Evolutionary conservation across 2,888 invertebrate species (phyloP).

Genomic region (Spilarctia lutea): DNA sequence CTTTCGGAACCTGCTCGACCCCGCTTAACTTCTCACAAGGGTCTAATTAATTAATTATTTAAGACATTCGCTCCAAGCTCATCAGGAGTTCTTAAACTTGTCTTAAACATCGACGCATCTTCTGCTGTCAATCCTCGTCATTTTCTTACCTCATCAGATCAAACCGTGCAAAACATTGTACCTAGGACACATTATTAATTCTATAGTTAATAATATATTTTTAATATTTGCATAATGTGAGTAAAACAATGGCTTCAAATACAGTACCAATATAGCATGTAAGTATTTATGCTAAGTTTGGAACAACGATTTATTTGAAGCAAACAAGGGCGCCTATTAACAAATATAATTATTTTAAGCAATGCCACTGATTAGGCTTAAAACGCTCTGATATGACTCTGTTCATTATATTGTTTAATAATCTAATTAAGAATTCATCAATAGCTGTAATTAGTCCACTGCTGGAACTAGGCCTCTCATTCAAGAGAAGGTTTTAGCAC

Average conservation of each 20-base stretch:
- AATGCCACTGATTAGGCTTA: slow-evolving; percentile 36
- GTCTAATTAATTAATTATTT: no score
- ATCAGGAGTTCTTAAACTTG: not conserved
- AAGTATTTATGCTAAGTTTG: slow-evolving; percentile 8
- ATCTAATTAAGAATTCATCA: not conserved
- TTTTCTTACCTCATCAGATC: no score
- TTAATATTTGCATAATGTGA: slow-evolving; percentile 36
- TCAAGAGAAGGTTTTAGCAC: no score
- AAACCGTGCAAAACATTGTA: not conserved
- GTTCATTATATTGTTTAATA: not conserved
- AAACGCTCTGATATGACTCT: slow-evolving; percentile 31
- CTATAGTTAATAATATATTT: slow-evolving; percentile 24
- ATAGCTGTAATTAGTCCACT: no score
- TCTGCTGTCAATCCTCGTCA: no score
- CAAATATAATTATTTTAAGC: slow-evolving; percentile 39
- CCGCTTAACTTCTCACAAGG: no score
- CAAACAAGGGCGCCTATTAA: slow-evolving; percentile 12
- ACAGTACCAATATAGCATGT: slow-evolving; percentile 6
- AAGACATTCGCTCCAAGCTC: not conserved
- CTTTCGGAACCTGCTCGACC: not conserved
- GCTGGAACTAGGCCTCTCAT: no score
- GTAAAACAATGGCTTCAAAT: slow-evolving; percentile 31
- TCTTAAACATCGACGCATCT: not conserved
- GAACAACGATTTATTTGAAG: slow-evolving; percentile 20
- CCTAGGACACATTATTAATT: slow-evolving; percentile 18